phyloP scores from a whole-genome alignment of 2,888 invertebrate genomes.

The Scaptomyza reducta region DNA sequence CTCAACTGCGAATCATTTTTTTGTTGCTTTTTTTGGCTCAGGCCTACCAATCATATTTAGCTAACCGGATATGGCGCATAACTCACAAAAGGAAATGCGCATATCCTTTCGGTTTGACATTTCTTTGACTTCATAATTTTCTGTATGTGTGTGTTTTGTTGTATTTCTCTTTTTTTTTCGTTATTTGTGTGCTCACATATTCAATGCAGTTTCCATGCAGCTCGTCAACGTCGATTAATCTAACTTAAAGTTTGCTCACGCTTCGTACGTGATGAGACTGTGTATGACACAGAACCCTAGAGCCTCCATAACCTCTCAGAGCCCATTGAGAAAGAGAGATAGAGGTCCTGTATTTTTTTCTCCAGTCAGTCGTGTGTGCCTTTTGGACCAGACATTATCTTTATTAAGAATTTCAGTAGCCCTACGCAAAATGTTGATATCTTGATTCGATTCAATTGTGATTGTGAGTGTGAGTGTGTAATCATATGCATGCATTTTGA shows the following conservation, averaged over 20 bases:
- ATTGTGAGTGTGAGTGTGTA: constrained; percentile 41
- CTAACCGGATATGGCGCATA: constrained; percentile 75
- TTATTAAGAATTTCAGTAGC: constrained; percentile 82
- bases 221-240: constrained; percentile 69
- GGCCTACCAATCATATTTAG: constrained; percentile 70
- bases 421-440: constrained; percentile 65
- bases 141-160: constrained; percentile 9
- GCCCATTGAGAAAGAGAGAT: constrained; percentile 42
- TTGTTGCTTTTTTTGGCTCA: constrained; percentile 26
- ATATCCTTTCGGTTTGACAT: constrained; percentile 77
- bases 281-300: constrained; percentile 39
- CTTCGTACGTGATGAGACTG: constrained; percentile 74
- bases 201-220: constrained; percentile 64
- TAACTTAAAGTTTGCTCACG: constrained; percentile 80
- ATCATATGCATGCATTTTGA: constrained; percentile 73
- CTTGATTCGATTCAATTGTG: constrained; percentile 71
- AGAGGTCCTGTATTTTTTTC: constrained; percentile 60
- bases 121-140: constrained; percentile 64
- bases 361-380: constrained; percentile 32
- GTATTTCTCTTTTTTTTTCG: not conserved
- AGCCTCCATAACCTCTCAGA: constrained; percentile 8
- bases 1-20: constrained; percentile 27
- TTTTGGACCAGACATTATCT: constrained; percentile 67
- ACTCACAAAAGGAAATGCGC: constrained; percentile 78
- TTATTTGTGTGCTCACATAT: constrained; percentile 38